Evolutionary conservation across 2,888 invertebrate species (phyloP).

Genomic region (Xanthostigma xanthostigma): DNA sequence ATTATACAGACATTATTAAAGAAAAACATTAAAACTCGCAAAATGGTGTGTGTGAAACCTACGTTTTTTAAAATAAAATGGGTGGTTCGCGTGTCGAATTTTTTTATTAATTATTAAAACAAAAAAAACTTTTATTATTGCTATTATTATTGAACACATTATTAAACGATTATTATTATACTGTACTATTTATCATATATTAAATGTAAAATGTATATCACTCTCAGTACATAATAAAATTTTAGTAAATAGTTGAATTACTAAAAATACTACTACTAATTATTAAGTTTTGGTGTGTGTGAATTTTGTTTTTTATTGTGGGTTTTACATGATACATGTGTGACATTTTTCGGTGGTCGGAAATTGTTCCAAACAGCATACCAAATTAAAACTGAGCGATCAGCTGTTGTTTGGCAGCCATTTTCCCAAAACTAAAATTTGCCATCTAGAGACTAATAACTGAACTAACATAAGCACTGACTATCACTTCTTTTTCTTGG

Average conservation of each 20-base stretch:
- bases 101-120: constrained; percentile 32
- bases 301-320: constrained; percentile 4
- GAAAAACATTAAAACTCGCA: constrained; percentile 4
- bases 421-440: neutral
- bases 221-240: constrained; percentile 15
- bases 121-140: constrained; percentile 25
- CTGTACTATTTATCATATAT: constrained; percentile 29
- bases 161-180: constrained; percentile 23
- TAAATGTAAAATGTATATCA: constrained; percentile 32
- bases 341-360: no score
- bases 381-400: no score
- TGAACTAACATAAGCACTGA: constrained; percentile 4
- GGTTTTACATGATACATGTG: neutral
- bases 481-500: neutral
- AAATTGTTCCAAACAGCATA: no score
- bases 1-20: neutral
- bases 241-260: constrained; percentile 6
- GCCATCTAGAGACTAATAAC: constrained; percentile 3
- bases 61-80: constrained; percentile 19
- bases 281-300: constrained; percentile 6
- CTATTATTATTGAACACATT: constrained; percentile 23
- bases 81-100: constrained; percentile 23
- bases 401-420: neutral
- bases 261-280: constrained; percentile 2
- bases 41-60: constrained; percentile 3